Base-by-base conservation (phyloP, 23 tunicate genomes). In the Diplosoma virens region DNA sequence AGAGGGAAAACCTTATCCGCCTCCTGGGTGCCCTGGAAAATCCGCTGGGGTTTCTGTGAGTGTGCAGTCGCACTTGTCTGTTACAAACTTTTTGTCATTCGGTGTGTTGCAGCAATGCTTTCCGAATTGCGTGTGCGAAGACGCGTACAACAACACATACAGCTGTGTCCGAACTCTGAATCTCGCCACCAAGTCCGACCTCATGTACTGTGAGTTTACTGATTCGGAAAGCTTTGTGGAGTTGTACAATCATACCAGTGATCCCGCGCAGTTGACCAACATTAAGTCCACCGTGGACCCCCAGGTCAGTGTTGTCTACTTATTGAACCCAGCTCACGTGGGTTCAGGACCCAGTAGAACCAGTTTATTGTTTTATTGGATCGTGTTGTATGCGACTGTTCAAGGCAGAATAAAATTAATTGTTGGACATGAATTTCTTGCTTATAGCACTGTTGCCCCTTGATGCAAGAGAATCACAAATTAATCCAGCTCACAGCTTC, bases 91-190 rank as follows among this genome's bases (percentile, higher is more conserved):
- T n/a, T n/a, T n/a, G n/a, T n/a, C n/a, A n/a, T n/a, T n/a, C n/a
- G n/a, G n/a, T n/a, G 35, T 60, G 11, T 58, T 86, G 25, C 75
- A 94, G 99, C 88, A 94, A 80, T 94, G 99, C 66, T 88, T 94
- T 66, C 99, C 99, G 25, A 89, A 88, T 47, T 94, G 99, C 79
- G 95, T 94, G 14, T 94, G 99, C 53, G 99, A 94, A 34, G 99
- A 94, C 45, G 99, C 99, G 18, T 85, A 30, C 84, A 94, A 94
- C 82, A 94, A 94, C 86, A 87, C 99, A 17, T 94, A 87, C 84
- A 83, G 90, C 69, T 94, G 99, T 67, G 90, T 94, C 18, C 86
- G 99, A 29, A 88, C 94, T 1, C 71, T 87, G 0, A 82, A 76
- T 46, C 25, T 59, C 0, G n/a, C 56, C 0, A 52, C 61, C 17